phyloP scores from a whole-genome alignment of 37 sponge, comb jelly and placozoan species.

The Chondrilla cf. caribensis region DNA sequence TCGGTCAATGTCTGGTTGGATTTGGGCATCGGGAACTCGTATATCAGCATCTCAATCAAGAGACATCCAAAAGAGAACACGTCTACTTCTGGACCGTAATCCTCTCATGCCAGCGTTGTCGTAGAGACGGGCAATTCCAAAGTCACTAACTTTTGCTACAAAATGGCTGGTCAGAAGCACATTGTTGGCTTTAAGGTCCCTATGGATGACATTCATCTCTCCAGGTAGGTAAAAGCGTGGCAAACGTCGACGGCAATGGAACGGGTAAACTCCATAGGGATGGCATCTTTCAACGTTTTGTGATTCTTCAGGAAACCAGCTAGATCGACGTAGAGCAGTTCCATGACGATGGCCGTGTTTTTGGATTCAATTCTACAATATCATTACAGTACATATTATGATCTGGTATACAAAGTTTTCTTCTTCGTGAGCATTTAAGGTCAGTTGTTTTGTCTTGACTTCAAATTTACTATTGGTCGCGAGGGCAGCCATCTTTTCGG shows the following conservation, averaged over 20 bases:
- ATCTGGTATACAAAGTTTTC: too few species aligned
- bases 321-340: not conserved
- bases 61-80: conserved; percentile 4
- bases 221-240: not conserved
- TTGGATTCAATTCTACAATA: too few species aligned
- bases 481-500: too few species aligned
- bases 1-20: not conserved
- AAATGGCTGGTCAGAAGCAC: not conserved
- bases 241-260: not conserved
- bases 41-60: not conserved
- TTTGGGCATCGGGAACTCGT: not conserved
- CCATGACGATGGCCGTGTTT: not conserved
- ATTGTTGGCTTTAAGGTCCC: not conserved
- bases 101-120: not conserved
- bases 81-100: not conserved
- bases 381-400: too few species aligned
- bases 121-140: not conserved
- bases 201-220: not conserved
- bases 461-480: too few species aligned
- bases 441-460: too few species aligned
- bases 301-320: not conserved
- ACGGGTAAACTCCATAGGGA: not conserved
- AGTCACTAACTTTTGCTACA: conserved; percentile 14
- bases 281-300: not conserved
- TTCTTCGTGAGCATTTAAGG: too few species aligned